Conservation (phyloP, 1,140 invertebrate genomes). For the Leucophenga varia region DNA sequence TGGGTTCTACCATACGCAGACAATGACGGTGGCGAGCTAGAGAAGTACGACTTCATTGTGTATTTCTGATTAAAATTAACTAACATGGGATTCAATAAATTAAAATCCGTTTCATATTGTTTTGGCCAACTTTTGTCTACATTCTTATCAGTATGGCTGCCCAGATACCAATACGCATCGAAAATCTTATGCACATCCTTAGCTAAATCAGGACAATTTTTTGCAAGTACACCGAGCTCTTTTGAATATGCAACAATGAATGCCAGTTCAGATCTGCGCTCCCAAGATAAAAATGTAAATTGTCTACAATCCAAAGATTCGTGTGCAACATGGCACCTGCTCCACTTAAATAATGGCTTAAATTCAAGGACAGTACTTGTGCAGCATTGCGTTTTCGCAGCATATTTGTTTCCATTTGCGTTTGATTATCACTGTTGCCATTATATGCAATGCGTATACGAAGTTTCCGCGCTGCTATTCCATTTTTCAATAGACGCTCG, state of each 20-base stretch:
- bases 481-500: slow-evolving; percentile 64
- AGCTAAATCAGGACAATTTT: slow-evolving; percentile 84
- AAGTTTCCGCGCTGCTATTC: slow-evolving; percentile 57
- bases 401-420: slow-evolving; percentile 76
- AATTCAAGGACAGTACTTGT: slow-evolving; percentile 82
- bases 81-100: slow-evolving; percentile 73
- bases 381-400: slow-evolving; percentile 74
- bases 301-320: slow-evolving; percentile 90
- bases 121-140: slow-evolving; percentile 79
- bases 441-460: slow-evolving; percentile 84
- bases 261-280: slow-evolving; percentile 94
- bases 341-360: slow-evolving; percentile 75
- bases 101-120: slow-evolving; percentile 73
- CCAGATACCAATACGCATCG: slow-evolving; percentile 88
- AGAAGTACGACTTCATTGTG: slow-evolving; percentile 70
- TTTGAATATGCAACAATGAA: slow-evolving; percentile 94
- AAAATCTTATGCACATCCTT: slow-evolving; percentile 90
- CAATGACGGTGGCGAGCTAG: slow-evolving; percentile 86
- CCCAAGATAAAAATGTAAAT: slow-evolving; percentile 78
- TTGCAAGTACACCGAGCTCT: slow-evolving; percentile 82
- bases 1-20: slow-evolving; percentile 77
- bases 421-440: slow-evolving; percentile 65
- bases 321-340: slow-evolving; percentile 96
- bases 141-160: slow-evolving; percentile 62
- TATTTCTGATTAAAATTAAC: slow-evolving; percentile 65